Evolutionary conservation across 2,888 invertebrate genomes (phyloP), one percentile per base, ranked within the genome.

Genomic region (Tipula unca): DNA sequence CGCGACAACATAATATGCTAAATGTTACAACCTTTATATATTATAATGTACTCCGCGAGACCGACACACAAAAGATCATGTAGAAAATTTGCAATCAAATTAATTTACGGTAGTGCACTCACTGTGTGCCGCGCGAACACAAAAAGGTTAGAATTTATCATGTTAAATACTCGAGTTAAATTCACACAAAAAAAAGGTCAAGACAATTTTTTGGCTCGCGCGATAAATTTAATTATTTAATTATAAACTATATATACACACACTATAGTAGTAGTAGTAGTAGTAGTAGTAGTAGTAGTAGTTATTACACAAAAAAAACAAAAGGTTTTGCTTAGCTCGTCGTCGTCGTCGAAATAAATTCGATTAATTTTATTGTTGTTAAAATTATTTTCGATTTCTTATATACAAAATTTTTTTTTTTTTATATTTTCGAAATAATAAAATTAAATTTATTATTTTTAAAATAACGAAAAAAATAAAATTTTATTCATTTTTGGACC

Each of bases 211-310:
- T 69, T 69, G 69, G 69, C 69, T 69, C 69, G 69, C 69, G 25
- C 69, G 69, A 69, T 69, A 69, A 69, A 69, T 69, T 69, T 69
- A 69, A 69, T 69, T 69, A 69, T 69, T 69, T 69, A 69, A 69
- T 69, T 69, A 69, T 69, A 69, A 69, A 69, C 69, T 69, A 54
- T 32, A 32, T 6, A 32, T 6, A 32, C 6, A 32, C 1, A 32
- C 1, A 2, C 32, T 32, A 32, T 32, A 32, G 32, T n/a, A 32
- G 5, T 32, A 32, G 32, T 32, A 32, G 5, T 32, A 17, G 69
- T 69, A 69, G 4, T 69, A 13, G 13, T 69, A n/a, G n/a, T 32
- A 32, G 5, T 32, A 17, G 69, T 69, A 69, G 4, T 69, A 13
- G 13, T 69, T 69, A 4, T 69, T 25, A 10, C 69, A 25, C 25